Percentiles rank a stretch among this genome's conserved stretches.
Evolutionary conservation across 2,113 vertebrate genomes (phyloP).

Genomic region (Lates calcarifer): DNA sequence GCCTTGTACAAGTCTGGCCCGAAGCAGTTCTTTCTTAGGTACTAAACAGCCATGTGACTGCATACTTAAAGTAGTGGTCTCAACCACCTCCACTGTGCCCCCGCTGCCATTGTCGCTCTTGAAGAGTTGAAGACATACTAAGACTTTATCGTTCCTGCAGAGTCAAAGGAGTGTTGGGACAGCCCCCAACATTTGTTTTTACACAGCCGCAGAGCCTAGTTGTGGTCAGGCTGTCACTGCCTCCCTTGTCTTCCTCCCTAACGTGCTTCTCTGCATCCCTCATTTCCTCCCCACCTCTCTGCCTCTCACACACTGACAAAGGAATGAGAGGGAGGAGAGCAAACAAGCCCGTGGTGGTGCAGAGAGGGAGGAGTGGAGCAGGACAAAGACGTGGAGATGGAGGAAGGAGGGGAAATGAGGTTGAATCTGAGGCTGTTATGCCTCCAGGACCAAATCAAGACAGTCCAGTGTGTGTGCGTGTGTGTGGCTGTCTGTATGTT

Average conservation of each 20-base stretch:
- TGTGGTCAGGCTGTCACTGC: constrained; percentile 40
- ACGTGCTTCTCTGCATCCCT: constrained; percentile 10
- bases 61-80: constrained; percentile 28
- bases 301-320: constrained; percentile 38
- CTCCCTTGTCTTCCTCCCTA: constrained; percentile 3
- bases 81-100: constrained; percentile 28
- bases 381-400: constrained; percentile 32
- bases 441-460: constrained; percentile 23
- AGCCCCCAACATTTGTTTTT: constrained; percentile 28
- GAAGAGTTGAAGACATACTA: constrained; percentile 7
- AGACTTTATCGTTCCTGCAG: not conserved
- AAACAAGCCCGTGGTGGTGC: constrained; percentile 55
- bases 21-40: constrained; percentile 20
- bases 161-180: not conserved
- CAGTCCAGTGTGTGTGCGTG: constrained; percentile 9
- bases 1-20: not conserved
- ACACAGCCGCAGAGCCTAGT: not conserved
- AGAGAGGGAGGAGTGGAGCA: constrained; percentile 46
- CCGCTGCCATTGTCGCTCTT: constrained; percentile 6
- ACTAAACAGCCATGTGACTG: constrained; percentile 50
- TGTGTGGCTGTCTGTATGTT: constrained; percentile 1
- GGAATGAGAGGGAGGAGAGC: constrained; percentile 55
- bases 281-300: constrained; percentile 19
- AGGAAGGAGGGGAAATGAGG: constrained; percentile 42
- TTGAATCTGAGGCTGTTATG: constrained; percentile 37